Evolutionary conservation across 2,113 vertebrate genomes (phyloP), one percentile per base, ranked within the genome.

Genomic region (Seriola aureovittata): DNA sequence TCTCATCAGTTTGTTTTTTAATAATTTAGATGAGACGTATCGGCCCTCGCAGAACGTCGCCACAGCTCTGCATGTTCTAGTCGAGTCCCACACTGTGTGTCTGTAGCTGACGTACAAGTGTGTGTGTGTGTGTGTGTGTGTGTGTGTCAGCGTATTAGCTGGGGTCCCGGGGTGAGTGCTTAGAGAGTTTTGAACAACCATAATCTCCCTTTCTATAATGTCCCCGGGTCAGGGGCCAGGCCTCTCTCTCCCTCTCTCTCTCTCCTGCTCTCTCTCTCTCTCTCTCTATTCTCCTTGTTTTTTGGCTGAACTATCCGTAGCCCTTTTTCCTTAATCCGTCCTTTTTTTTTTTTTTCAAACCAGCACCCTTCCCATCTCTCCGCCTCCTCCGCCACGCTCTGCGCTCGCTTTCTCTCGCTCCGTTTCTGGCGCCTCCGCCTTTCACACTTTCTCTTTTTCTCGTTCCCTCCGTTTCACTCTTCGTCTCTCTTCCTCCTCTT

Each of bases 171-270:
- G 95, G 95, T 95, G 95, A 95, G 91, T 88, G 84, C 92, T 95
- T 94, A 95, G 93, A 95, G 91, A 84, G 89, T 95, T 92, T 88
- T 93, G 89, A 95, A 96, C 95, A 96, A 94, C 94, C 92, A 80
- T 96, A 95, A 95, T 96, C 95, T 95, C 94, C 89, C 90, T 93
- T 91, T 90, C 91, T 94, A 91, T 93, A 94, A 92, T 93, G 94
- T 95, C 91, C 93, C 86, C 88, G 88, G 94, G 95, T 96, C 94
- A 94, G 92, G 94, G 95, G 94, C 91, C 92, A 94, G 79, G 58
- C 85, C 77, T 87, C 89, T 91, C 89, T 85, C 91, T 79, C 86
- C 60, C 82, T 78, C 75, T 58, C 81, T 69, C 87, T 68, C 87
- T 13, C 74, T 8, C 12, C 21, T 66, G 57, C 46, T 12, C 80